Base-by-base conservation (phyloP, 2,113 vertebrate genomes). In the Campylorhamphus procurvoides region DNA sequence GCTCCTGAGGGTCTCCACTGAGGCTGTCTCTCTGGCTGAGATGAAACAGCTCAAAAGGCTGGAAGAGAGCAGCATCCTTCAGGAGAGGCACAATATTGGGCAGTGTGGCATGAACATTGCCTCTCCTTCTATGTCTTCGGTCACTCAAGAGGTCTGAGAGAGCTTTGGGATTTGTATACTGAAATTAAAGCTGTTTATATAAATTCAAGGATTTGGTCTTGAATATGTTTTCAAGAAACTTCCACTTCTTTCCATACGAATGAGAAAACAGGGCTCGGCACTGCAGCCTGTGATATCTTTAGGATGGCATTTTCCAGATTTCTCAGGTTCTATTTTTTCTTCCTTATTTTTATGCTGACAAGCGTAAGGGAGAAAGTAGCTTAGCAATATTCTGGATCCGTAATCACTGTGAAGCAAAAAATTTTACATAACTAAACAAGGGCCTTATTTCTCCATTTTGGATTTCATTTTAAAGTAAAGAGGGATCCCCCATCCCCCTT, bases 231-330 rank as follows among this genome's bases (percentile, higher is more conserved):
- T 81, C n/a, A 86, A 52, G 52, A 85, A 84, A 29, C 6, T 86
- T 93, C 35, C 3, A 39, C 28, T 87, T 75, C 44, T 90, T 96
- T 49, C 35, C 56, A 64, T 66, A 18, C 37, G 74, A 44, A 72
- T 17, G 53, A 87, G 68, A 82, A 86, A 84, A 75, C 8, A 53
- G 27, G 50, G 52, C 52, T 68, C 4, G 2, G 71, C n/a, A 64
- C 56, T 67, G 12, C 42, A 77, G 75, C 68, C 23, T 88, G 63
- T 2, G 14, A 22, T 96, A 93, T 94, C 83, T 90, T 88, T 93
- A 94, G 88, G 49, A 56, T 82, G 85, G 33, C 76, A 78, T 94
- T 96, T 96, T 89, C 69, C 88, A 93, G 68, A 84, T 92, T 94
- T 85, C 64, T 93, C 80, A 91, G 29, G 47, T 84, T 94, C 59